Percentiles rank a stretch among this genome's conserved stretches.
phyloP scores from a whole-genome alignment of 37 sponge, comb jelly and placozoan genomes.

The Crambe crambe region DNA sequence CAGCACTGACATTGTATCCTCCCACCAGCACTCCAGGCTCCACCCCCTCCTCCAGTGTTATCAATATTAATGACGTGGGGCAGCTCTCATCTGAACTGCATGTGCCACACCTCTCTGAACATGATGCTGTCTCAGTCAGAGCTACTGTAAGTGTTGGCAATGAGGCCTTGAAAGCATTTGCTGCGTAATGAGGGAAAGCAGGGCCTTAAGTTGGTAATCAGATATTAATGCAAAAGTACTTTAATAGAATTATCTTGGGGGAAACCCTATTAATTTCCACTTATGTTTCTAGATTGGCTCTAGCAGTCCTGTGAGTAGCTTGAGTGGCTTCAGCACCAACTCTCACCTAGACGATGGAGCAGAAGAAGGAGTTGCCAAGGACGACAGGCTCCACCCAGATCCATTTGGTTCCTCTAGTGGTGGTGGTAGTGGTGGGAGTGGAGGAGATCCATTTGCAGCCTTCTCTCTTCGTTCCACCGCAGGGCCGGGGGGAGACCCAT shows the following conservation, averaged over 20 bases:
- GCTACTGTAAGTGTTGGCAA: constrained; percentile 79
- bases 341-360: constrained; percentile 55
- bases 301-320: constrained; percentile 82
- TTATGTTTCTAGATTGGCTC: constrained; percentile 65
- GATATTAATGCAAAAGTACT: background rate
- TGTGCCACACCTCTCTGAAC: constrained; percentile 50
- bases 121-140: constrained; percentile 69
- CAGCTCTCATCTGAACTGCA: constrained; percentile 56
- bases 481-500: constrained; percentile 24
- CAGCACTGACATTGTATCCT: constrained; percentile 38
- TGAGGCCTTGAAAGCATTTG: no score
- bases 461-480: constrained; percentile 31
- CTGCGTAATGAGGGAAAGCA: no score
- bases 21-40: constrained; percentile 21
- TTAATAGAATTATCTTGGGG: background rate
- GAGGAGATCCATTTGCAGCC: constrained; percentile 44
- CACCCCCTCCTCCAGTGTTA: constrained; percentile 25
- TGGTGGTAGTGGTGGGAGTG: background rate
- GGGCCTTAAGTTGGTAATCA: background rate
- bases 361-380: constrained; percentile 39
- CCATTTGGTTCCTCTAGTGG: constrained; percentile 31
- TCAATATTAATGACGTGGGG: constrained; percentile 36
- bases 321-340: constrained; percentile 82
- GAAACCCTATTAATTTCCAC: background rate
- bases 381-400: constrained; percentile 24